Percentiles rank a stretch among this genome's conserved stretches.
phyloP scores from a whole-genome alignment of 2,113 vertebrate species.

The Eretmochelys imbricata region DNA sequence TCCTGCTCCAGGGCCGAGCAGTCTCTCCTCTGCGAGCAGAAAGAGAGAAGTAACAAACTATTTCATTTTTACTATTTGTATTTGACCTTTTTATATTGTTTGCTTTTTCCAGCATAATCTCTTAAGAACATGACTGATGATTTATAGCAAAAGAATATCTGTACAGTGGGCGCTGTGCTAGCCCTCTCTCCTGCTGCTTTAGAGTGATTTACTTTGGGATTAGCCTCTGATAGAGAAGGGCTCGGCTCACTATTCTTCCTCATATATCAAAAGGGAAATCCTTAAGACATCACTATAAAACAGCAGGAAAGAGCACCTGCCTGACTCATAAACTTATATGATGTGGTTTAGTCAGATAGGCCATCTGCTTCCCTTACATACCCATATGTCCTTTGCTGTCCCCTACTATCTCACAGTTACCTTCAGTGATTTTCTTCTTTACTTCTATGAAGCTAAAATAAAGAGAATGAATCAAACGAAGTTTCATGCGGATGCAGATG shows the following conservation, averaged over 20 bases:
- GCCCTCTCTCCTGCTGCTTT: constrained; percentile 72
- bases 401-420: background rate
- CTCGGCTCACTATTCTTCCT: constrained; percentile 63
- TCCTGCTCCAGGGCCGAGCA: background rate
- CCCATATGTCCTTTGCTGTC: constrained; percentile 70
- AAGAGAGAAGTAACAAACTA: constrained; percentile 66
- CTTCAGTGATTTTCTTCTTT: constrained; percentile 39
- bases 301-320: constrained; percentile 80
- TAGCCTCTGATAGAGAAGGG: constrained; percentile 70
- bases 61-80: constrained; percentile 67
- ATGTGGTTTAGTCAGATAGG: constrained; percentile 62
- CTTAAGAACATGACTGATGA: constrained; percentile 71
- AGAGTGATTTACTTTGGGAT: constrained; percentile 79
- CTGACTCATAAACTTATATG: constrained; percentile 73
- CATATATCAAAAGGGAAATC: constrained; percentile 81
- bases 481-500: constrained; percentile 2
- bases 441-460: constrained; percentile 22
- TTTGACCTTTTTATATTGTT: constrained; percentile 78
- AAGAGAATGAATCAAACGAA: constrained; percentile 42
- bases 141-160: constrained; percentile 73
- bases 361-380: constrained; percentile 75
- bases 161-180: constrained; percentile 52
- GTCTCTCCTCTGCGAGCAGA: constrained; percentile 22
- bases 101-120: constrained; percentile 73
- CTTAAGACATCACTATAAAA: constrained; percentile 80